phyloP scores from a whole-genome alignment of 2,797 vertebrate genomes.

The Todus mexicanus region DNA sequence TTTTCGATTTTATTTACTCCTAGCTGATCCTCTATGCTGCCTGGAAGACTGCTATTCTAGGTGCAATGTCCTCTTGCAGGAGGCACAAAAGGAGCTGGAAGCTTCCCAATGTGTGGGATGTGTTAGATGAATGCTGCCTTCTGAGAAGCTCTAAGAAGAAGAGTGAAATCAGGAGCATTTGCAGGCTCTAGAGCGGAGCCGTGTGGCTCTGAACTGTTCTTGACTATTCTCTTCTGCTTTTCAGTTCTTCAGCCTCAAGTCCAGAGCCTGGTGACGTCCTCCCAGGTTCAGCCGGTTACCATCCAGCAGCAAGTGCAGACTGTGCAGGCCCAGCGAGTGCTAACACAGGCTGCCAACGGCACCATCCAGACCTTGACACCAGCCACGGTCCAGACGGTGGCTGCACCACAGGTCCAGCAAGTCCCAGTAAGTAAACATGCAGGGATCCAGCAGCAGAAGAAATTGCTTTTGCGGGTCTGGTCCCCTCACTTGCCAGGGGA shows the following conservation, averaged over 20 bases:
- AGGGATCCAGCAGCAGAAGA: background rate
- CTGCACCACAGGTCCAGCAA: constrained; percentile 91
- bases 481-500: background rate
- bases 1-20: background rate
- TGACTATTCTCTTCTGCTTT: constrained; percentile 31
- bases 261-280: constrained; percentile 91
- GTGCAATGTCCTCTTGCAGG: background rate
- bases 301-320: constrained; percentile 92
- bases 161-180: background rate
- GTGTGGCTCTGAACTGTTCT: background rate
- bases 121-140: background rate
- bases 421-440: constrained; percentile 75
- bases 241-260: constrained; percentile 94
- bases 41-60: background rate
- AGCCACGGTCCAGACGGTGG: constrained; percentile 83
- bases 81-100: background rate
- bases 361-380: constrained; percentile 78
- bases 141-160: background rate
- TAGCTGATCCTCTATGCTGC: background rate
- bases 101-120: background rate
- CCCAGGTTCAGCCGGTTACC: constrained; percentile 89
- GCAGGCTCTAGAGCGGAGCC: background rate
- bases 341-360: constrained; percentile 82
- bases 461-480: background rate
- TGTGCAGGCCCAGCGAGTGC: constrained; percentile 81